Evolutionary conservation across 2,113 vertebrate genomes (phyloP).

Genomic region (Eulacestoma nigropectus): DNA sequence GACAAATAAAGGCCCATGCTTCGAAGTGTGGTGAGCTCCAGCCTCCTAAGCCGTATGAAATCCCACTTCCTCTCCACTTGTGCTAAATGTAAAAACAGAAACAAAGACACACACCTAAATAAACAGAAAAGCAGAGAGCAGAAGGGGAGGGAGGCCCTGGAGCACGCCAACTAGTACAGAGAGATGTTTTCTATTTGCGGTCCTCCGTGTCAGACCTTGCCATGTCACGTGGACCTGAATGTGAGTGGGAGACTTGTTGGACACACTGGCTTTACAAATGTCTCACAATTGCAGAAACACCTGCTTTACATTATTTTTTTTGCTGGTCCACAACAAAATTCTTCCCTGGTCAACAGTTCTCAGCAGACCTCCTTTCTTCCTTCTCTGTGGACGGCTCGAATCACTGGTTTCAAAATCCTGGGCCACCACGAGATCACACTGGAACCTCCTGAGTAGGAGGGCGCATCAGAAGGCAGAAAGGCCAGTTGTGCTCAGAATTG

Average conservation of each 20-base stretch:
- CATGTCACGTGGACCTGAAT: not conserved
- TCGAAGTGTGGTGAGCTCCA: not conserved
- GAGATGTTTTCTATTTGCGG: constrained; percentile 54
- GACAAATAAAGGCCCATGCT: not conserved
- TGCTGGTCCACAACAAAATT: constrained; percentile 35
- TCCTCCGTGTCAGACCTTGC: not conserved
- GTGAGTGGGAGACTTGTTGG: constrained; percentile 45
- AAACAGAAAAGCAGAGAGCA: constrained; percentile 52
- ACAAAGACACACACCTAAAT: constrained; percentile 65
- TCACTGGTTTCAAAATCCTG: not conserved
- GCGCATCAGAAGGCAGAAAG: not conserved
- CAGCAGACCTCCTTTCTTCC: not conserved
- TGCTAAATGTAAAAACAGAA: constrained; percentile 63
- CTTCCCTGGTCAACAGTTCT: not conserved
- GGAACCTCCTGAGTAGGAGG: not conserved
- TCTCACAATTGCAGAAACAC: constrained; percentile 33
- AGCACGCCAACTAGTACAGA: constrained; percentile 30
- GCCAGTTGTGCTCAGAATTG: not conserved
- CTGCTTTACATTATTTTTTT: constrained; percentile 47
- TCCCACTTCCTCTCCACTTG: constrained; percentile 66
- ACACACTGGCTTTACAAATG: not conserved
- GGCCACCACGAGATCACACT: not conserved
- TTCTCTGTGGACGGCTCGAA: not conserved
- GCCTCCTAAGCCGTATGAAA: constrained; percentile 17
- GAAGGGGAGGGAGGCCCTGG: constrained; percentile 31